Base-by-base conservation (phyloP, 2,797 vertebrate species). In the Poeciliopsis gracilis region DNA sequence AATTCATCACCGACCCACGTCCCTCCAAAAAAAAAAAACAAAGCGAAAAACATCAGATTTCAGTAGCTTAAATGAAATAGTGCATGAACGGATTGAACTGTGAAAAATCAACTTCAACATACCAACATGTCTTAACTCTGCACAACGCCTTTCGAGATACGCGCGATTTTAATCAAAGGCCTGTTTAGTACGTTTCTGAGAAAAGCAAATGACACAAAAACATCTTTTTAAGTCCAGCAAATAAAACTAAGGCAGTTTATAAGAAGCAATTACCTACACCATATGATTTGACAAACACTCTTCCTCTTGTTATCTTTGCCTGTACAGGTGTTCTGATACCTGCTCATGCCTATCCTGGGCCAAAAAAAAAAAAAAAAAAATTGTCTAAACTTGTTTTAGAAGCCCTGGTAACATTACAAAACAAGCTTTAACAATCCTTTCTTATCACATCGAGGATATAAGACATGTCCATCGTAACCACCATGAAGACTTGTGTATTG, bases 61-160 rank as follows among this genome's bases (percentile, higher is more conserved):
- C 96, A 97, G 96, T 96, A 97, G 97, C 97, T 96, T 95, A 88
- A 94, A 93, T 33, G 90, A 88, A 92, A 90, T 93, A 93, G 91
- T 94, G 93, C 92, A 92, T 92, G 85, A 94, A 92, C 89, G 90
- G 92, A 94, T 93, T 92, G 90, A 94, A 94, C 90, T 90, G 92
- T 95, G 92, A 93, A 88, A 88, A 89, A 69, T 94, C 86, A 89
- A 86, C 90, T 90, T 85, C 84, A 89, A 87, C 89, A 88, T 93
- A 81, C 90, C 84, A 88, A 89, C 86, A 89, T 88, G 81, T 91
- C 82, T 86, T 67, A 84, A 61, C 84, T 87, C 88, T 92, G 87
- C 87, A 88, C 87, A 88, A 85, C 82, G 81, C 86, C 91, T 90
- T 91, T 88, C 92, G 94, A 95, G 95, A 96, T 94, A 96, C 95